These are phyloP conservation scores for Dione vanillae DNA, from an alignment of 2,888 invertebrate genomes.

Conservation along the genomic window DNA sequence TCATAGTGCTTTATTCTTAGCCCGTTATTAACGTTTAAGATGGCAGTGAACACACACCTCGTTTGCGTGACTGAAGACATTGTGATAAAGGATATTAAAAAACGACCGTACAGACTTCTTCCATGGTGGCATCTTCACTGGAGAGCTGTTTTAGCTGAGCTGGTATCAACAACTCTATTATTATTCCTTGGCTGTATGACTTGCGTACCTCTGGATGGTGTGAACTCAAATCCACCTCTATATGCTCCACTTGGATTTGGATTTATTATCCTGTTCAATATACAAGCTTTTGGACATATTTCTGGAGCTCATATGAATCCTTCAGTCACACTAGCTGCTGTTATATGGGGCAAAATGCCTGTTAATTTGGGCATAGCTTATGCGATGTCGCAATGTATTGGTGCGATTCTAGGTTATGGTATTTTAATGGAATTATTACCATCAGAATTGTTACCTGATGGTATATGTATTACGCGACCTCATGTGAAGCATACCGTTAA, in stretches of 20 bases:
- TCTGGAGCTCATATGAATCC: slow-evolving; percentile 92
- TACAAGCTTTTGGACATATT: slow-evolving; percentile 90
- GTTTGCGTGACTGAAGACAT: slow-evolving; percentile 44
- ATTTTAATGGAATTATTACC: slow-evolving; percentile 82
- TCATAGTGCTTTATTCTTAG: slow-evolving; percentile 21
- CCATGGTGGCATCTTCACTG: slow-evolving; percentile 47
- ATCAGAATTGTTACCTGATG: slow-evolving; percentile 54
- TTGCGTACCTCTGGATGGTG: slow-evolving; percentile 78
- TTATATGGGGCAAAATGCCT: slow-evolving; percentile 83
- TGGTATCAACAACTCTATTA: slow-evolving; percentile 87
- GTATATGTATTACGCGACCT: slow-evolving; percentile 86
- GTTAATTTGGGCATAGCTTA: slow-evolving; percentile 85
- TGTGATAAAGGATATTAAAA: slow-evolving; percentile 34
- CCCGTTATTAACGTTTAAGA: slow-evolving; percentile 26
- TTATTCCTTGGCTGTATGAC: slow-evolving; percentile 91
- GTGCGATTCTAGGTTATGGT: slow-evolving; percentile 88
- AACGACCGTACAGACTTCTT: slow-evolving; percentile 28
- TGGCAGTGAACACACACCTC: slow-evolving; percentile 44
- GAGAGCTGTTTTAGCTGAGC: slow-evolving; percentile 84
- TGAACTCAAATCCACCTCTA: slow-evolving; percentile 67
- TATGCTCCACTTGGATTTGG: slow-evolving; percentile 86
- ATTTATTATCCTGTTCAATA: slow-evolving; percentile 86
- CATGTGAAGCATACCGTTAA: slow-evolving; percentile 70
- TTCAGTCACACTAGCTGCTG: slow-evolving; percentile 87
- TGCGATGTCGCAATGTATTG: slow-evolving; percentile 86